Evolutionary conservation across 2,888 invertebrate species (phyloP).

Genomic region (Tetheella fluctuosa): DNA sequence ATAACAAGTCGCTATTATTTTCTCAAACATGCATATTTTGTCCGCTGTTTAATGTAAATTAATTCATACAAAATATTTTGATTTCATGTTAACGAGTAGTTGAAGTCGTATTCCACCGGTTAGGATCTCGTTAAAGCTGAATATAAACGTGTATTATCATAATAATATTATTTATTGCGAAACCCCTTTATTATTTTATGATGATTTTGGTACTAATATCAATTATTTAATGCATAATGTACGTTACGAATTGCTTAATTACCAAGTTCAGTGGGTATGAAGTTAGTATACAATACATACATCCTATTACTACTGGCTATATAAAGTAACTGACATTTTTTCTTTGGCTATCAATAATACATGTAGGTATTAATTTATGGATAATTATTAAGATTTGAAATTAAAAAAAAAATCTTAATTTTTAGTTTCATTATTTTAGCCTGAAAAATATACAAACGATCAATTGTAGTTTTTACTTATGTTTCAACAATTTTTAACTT

Average conservation of each 20-base stretch:
- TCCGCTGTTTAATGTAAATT: constrained; percentile 74
- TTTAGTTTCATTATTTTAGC: too few species aligned
- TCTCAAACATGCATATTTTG: constrained; percentile 65
- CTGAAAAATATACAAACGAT: too few species aligned
- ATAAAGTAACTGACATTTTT: too few species aligned
- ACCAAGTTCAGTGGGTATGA: neutral
- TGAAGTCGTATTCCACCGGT: constrained; percentile 63
- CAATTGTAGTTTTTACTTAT: too few species aligned
- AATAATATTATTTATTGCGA: constrained; percentile 73
- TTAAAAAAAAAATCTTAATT: too few species aligned
- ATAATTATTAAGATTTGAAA: too few species aligned
- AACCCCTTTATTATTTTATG: constrained; percentile 55
- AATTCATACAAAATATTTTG: constrained; percentile 81
- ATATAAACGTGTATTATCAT: constrained; percentile 72
- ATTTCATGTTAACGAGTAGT: constrained; percentile 76
- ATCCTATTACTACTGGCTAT: too few species aligned
- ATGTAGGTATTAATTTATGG: too few species aligned
- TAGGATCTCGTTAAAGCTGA: constrained; percentile 71
- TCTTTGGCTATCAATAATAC: too few species aligned
- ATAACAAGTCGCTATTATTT: constrained; percentile 31
- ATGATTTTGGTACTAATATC: constrained; percentile 25
- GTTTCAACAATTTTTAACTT: too few species aligned
- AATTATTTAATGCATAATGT: neutral
- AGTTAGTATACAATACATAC: too few species aligned
- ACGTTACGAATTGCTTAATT: neutral